A percentile compares a stretch with the other conserved stretches of the same genome.
Conservation (phyloP, 2,888 invertebrate genomes). For the Rhingia rostrata region DNA sequence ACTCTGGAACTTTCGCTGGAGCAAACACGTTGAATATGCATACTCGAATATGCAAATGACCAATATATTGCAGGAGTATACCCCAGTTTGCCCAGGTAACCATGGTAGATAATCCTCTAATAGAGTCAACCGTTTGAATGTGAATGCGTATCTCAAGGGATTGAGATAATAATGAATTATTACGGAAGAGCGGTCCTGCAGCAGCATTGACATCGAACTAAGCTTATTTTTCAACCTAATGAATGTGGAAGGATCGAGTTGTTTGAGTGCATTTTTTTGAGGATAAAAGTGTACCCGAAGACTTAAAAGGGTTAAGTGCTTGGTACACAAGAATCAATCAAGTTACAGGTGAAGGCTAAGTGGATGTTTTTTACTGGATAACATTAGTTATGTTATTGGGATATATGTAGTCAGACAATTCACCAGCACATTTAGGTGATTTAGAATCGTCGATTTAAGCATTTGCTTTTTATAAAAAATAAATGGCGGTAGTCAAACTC, state of each 20-base stretch:
- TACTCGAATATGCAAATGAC: conserved; percentile 13
- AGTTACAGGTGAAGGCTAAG: too few species aligned
- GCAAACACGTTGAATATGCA: conserved; percentile 14
- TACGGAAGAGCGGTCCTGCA: background rate
- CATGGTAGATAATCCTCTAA: background rate
- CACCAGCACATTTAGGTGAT: too few species aligned
- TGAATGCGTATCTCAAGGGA: background rate
- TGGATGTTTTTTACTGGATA: too few species aligned
- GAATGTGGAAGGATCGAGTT: background rate
- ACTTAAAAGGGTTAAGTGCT: too few species aligned
- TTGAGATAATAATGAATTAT: conserved; percentile 18
- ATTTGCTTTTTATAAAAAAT: too few species aligned
- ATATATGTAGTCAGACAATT: too few species aligned
- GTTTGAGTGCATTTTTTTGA: background rate
- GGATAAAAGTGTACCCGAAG: background rate
- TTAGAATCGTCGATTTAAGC: too few species aligned
- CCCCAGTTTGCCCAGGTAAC: background rate
- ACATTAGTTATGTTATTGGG: too few species aligned
- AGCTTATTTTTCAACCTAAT: background rate
- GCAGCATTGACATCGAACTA: background rate
- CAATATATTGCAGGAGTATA: background rate
- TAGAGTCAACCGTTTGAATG: too few species aligned
- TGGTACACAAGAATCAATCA: too few species aligned
- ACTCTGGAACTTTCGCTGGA: background rate
- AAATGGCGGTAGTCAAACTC: too few species aligned